Evolutionary conservation across 1,140 invertebrate genomes (phyloP), one percentile per base, ranked within the genome.

Genomic region (Neodiprion lecontei): DNA sequence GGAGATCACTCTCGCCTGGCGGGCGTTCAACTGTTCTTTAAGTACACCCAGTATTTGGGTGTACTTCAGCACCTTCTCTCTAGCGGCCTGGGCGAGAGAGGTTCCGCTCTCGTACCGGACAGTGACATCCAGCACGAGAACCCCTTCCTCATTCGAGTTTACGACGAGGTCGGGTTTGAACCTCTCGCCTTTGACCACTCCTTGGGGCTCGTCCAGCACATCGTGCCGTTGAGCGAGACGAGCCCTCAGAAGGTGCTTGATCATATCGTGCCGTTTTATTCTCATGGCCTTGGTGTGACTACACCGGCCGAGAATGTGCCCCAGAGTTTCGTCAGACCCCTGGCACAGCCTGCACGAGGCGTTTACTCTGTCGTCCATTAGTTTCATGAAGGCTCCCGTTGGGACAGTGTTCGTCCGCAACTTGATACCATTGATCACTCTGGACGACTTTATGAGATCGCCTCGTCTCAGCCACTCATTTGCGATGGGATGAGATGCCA

Each of bases 201-300:
- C 48, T 4, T 71, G 1, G 1, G 21, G 47, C 47, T 71, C 70
- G 23, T n/a, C 12, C 9, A 69, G 1, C 10, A 69, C 67, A 7
- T 14, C 2, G 40, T 69, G 4, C 1, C 4, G 11, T 28, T 4
- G 1, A 8, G 67, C 12, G 2, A 69, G 23, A 12, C 23, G 0
- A 23, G 48, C 65, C 73, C 75, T 66, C 17, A 81, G 23, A 69
- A 81, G 69, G 50, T 81, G 71, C n/a, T 21, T 4, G 67, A 82
- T 81, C 65, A 81, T 75, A 69, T 81, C 67, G 68, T 82, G 79
- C 4, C 17, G 17, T 17, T 17, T 17, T 0, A 17, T 17, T 17
- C 17, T 71, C 70, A 8, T 71, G 70, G 17, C 70, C 21, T 71
- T 48, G 2, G 47, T 71, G 47, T 12, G 10, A 4, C 1, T 14